Evolutionary conservation across 2,797 vertebrate genomes (phyloP), one percentile per base, ranked within the genome.

Genomic region (Bovichtus diacanthus): DNA sequence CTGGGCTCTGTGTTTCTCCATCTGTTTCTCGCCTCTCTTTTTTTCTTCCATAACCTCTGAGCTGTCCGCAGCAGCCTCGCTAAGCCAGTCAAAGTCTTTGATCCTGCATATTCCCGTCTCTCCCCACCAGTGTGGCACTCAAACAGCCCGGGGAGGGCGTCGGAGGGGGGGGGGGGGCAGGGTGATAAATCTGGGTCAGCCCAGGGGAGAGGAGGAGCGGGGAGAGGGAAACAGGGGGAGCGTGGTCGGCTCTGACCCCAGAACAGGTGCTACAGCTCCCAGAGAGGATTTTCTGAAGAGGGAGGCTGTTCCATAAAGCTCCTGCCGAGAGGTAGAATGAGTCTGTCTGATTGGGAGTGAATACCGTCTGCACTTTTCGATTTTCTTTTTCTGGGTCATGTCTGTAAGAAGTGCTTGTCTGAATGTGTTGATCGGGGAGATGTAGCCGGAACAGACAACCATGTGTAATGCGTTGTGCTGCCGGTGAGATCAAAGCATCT

Each of bases 131-230:
- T 34, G 67, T 73, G 60, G 66, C 84, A 43, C 72, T 74, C 56
- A 34, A 19, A 62, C 68, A 62, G 70, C 49, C 63, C 10, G 16
- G 25, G 63, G 71, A 31, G 79, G 62, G 61, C 38, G 54, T 60
- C 13, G 0, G 47, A 19, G 31, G 12, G 39, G 43, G 60, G 39
- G 62, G 36, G 9, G 23, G 31, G 41, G 58, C n/a, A 4, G 68
- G 53, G 67, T 54, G 81, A 62, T 77, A 58, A 90, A 92, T 92
- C 81, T 94, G 87, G 92, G 89, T 94, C 93, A 91, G 76, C 76
- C 44, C 58, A 65, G 6, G 56, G 78, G 73, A 80, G 62, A 58
- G 58, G 36, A 59, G 69, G 50, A 47, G 44, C 23, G 44, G 47
- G 64, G 62, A 65, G 64, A 54, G 63, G 53, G 64, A 65, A 36